These are phyloP conservation scores for Rhopalosiphum maidis DNA, from an alignment of 1,140 invertebrate species.

Conservation along the genomic window DNA sequence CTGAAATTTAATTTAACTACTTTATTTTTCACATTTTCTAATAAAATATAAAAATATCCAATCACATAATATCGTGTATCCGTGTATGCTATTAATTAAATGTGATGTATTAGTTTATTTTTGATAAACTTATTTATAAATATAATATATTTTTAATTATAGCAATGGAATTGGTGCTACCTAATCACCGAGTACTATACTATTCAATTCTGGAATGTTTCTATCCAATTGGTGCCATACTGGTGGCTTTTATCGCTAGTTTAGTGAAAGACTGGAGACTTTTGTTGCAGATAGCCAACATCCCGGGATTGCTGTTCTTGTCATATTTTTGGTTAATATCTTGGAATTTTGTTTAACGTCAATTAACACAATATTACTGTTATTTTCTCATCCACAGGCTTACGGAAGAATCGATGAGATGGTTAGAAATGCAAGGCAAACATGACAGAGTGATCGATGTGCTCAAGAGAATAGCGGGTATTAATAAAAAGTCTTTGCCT, in stretches of 20 bases:
- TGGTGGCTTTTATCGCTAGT: constrained; percentile 72
- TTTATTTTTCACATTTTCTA: background rate
- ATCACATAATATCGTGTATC: background rate
- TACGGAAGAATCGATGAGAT: constrained; percentile 71
- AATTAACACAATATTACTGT: background rate
- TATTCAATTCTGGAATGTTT: constrained; percentile 74
- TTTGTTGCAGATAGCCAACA: constrained; percentile 61
- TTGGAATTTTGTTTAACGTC: background rate
- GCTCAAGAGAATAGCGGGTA: constrained; percentile 66
- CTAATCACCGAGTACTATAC: constrained; percentile 74
- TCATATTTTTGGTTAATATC: constrained; percentile 37
- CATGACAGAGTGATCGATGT: constrained; percentile 66
- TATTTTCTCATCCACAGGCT: constrained; percentile 62
- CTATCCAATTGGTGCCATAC: constrained; percentile 74
- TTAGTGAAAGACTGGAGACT: constrained; percentile 47
- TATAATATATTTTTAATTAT: constrained; percentile 49
- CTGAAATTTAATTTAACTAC: background rate
- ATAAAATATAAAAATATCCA: background rate
- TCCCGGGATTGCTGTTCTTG: constrained; percentile 62
- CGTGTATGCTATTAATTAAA: background rate
- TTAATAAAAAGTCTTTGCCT: constrained; percentile 67
- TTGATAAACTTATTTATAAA: background rate
- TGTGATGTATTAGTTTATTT: background rate
- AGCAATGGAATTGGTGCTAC: constrained; percentile 80
- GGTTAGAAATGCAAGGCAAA: constrained; percentile 68